Evolutionary conservation across 2,888 invertebrate species (phyloP), one percentile per base, ranked within the genome.

Genomic region (Drosophila mimica): DNA sequence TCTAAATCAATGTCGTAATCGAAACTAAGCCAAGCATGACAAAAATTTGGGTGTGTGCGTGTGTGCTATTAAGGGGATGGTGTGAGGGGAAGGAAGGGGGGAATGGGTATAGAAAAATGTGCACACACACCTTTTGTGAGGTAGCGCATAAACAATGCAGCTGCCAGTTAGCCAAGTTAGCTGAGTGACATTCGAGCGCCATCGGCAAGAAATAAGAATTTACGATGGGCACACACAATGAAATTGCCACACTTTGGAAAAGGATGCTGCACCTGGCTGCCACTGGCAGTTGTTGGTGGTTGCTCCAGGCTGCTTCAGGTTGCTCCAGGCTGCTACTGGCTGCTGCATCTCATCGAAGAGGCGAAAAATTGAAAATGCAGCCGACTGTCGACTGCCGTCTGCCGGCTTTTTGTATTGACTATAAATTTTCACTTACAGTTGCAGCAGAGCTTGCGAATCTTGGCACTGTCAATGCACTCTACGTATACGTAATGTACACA

Each of bases 221-320:
- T 90, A 90, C 91, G 90, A 85, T 81, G 74, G 74, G 76, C 72
- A 85, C 82, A 85, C 80, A 89, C 87, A 90, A 81, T 87, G 80
- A 83, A 83, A 82, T 83, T 87, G 89, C 79, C 73, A 87, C 74
- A 90, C 69, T 70, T 74, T 58, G 70, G 61, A 66, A 66, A 61
- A 51, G 74, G 63, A 40, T 43, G 30, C 40, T 20, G 9, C 31
- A 57, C 20, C 53, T 58, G 40, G 25, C 15, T 25, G 46, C 46
- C 34, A 59, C 51, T 25, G 25, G 25, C 25, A 25, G 40, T 40
- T 40, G 40, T 70, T 65, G 13, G 38, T 61, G 51, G 48, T 28
- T 49, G 9, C 36, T 34, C 1, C 15, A 33, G n/a, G 52, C 15
- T 53, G 15, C 48, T 30, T 9, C 30, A 17, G 9, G 30, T 31